Conservation (phyloP, 2,888 invertebrate species). For the Ormia ochracea region DNA sequence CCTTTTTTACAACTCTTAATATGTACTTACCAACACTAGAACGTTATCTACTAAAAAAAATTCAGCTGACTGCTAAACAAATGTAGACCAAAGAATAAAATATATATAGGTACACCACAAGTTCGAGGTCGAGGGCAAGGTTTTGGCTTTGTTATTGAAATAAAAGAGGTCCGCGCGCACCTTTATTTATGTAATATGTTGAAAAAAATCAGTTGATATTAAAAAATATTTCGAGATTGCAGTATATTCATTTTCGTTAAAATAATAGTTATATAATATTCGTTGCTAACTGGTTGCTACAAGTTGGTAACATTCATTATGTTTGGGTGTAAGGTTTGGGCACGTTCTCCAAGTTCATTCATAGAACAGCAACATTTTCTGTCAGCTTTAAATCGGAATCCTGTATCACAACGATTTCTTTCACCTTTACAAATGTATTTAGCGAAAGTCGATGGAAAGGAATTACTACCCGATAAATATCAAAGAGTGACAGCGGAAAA, state of each 20-base stretch:
- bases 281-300: background rate
- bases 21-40: background rate
- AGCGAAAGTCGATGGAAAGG: slow-evolving; percentile 80
- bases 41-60: background rate
- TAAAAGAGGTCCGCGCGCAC: background rate
- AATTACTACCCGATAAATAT: slow-evolving; percentile 82
- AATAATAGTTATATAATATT: slow-evolving; percentile 3
- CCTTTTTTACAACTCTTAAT: background rate
- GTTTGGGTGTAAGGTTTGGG: slow-evolving; percentile 31
- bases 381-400: slow-evolving; percentile 10
- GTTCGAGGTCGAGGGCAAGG: slow-evolving; percentile 51
- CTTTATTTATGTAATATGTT: slow-evolving; percentile 62
- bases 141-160: slow-evolving; percentile 56
- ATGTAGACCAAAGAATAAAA: background rate
- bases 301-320: slow-evolving; percentile 26
- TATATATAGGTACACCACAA: slow-evolving; percentile 19
- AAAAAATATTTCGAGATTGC: background rate
- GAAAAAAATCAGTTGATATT: slow-evolving; percentile 45
- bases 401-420: slow-evolving; percentile 43
- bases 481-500: slow-evolving; percentile 84
- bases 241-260: background rate
- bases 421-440: slow-evolving; percentile 79
- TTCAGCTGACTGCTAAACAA: slow-evolving; percentile 19
- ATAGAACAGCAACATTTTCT: slow-evolving; percentile 46
- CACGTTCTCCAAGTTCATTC: slow-evolving; percentile 2